A percentile compares a stretch with the other conserved stretches of the same genome.
Conservation (phyloP, 2,113 vertebrate species). For the Equus przewalskii region DNA sequence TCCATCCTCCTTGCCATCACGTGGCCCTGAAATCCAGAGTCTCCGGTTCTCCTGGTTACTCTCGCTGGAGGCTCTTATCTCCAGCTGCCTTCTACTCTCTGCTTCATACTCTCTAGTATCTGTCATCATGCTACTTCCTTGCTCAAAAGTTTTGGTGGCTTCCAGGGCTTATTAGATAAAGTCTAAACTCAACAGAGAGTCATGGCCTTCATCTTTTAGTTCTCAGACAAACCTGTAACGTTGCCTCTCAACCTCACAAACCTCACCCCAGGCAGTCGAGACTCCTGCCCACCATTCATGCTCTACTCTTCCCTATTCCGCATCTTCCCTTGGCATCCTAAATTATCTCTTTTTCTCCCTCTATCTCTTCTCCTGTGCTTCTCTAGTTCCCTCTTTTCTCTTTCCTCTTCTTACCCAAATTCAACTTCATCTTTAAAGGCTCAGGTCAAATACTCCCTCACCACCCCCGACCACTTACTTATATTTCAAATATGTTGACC, state of each 20-base stretch:
- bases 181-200: background rate
- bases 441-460: background rate
- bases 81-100: background rate
- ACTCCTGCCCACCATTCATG: rapidly evolving
- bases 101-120: background rate
- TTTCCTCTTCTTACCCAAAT: background rate
- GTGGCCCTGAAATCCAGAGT: background rate
- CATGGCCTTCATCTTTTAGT: background rate
- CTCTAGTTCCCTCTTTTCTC: background rate
- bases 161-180: background rate
- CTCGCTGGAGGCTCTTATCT: background rate
- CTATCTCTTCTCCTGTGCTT: background rate
- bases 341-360: background rate
- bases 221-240: background rate
- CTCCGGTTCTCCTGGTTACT: background rate
- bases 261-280: too few relatives aligned
- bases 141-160: background rate
- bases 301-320: background rate
- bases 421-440: background rate
- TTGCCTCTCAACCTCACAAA: background rate
- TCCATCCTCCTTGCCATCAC: background rate
- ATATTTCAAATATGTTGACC: background rate
- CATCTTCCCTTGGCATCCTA: background rate
- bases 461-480: background rate
- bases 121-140: background rate